These are phyloP conservation scores for Candidula unifasciata DNA, from an alignment of 2,888 invertebrate genomes.

Conservation along the genomic window DNA sequence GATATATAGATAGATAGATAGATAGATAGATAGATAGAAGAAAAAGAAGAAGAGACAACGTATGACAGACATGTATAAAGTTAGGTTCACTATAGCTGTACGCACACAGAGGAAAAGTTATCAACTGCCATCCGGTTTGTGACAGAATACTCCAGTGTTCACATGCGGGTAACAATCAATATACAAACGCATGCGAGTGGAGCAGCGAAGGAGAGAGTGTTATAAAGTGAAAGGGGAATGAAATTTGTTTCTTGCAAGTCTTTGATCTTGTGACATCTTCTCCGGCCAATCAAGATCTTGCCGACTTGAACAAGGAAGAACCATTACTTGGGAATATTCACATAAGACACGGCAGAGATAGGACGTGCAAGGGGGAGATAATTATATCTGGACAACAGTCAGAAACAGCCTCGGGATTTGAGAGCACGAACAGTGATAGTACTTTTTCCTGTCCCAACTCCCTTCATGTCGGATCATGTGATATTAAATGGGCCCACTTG, in stretches of 20 bases:
- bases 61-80: too few relatives aligned
- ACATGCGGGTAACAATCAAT: too few relatives aligned
- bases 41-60: too few relatives aligned
- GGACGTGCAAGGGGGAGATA: conserved; percentile 15
- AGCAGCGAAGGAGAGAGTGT: neutral
- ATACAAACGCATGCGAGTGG: too few relatives aligned
- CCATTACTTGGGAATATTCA: conserved; percentile 2
- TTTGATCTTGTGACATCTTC: neutral
- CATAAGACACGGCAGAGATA: neutral
- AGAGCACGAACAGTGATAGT: conserved; percentile 11
- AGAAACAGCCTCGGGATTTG: conserved; percentile 23
- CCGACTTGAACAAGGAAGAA: conserved; percentile 19
- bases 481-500: neutral
- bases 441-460: conserved; percentile 13
- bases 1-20: too few relatives aligned
- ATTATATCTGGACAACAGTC: conserved; percentile 25
- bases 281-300: neutral
- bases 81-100: too few relatives aligned
- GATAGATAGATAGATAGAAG: too few relatives aligned
- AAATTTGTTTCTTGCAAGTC: neutral
- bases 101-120: too few relatives aligned
- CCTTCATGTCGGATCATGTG: neutral
- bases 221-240: neutral
- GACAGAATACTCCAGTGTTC: too few relatives aligned
- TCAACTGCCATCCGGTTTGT: too few relatives aligned